These are phyloP conservation scores for Mus caroli DNA, from an alignment of 2,797 vertebrate species.

Conservation along the genomic window DNA sequence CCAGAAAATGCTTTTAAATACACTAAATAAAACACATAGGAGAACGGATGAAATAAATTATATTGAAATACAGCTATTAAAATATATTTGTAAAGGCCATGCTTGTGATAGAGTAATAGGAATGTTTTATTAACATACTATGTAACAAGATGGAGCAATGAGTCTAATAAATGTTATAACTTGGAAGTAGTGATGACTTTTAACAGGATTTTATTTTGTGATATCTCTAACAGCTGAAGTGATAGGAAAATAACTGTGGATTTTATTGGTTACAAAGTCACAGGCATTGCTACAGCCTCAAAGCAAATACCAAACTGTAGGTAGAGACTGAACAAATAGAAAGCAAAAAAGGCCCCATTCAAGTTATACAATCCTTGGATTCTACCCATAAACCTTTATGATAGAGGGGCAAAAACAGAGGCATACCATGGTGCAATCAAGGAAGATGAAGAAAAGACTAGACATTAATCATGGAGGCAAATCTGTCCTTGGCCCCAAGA, in stretches of 20 bases:
- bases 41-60: constrained; percentile 55
- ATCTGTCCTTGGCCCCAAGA: constrained; percentile 1
- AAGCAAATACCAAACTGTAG: constrained; percentile 38
- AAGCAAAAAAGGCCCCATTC: not conserved
- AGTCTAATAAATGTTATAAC: constrained; percentile 55
- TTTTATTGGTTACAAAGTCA: constrained; percentile 61
- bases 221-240: constrained; percentile 35
- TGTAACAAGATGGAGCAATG: not conserved
- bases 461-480: not conserved
- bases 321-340: constrained; percentile 38
- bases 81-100: constrained; percentile 37
- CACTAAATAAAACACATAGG: constrained; percentile 36
- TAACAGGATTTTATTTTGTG: constrained; percentile 48
- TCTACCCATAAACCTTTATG: not conserved
- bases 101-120: constrained; percentile 37
- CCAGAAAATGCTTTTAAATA: constrained; percentile 34
- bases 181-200: constrained; percentile 39
- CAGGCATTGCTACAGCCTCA: not conserved
- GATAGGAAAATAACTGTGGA: constrained; percentile 39
- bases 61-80: constrained; percentile 49
- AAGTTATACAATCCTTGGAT: not conserved
- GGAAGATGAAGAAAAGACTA: not conserved
- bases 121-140: constrained; percentile 40
- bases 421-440: not conserved
- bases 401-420: not conserved